Percentiles rank a stretch among this genome's conserved stretches.
Conservation (phyloP, 2,797 vertebrate genomes). For the Synanceia verrucosa region DNA sequence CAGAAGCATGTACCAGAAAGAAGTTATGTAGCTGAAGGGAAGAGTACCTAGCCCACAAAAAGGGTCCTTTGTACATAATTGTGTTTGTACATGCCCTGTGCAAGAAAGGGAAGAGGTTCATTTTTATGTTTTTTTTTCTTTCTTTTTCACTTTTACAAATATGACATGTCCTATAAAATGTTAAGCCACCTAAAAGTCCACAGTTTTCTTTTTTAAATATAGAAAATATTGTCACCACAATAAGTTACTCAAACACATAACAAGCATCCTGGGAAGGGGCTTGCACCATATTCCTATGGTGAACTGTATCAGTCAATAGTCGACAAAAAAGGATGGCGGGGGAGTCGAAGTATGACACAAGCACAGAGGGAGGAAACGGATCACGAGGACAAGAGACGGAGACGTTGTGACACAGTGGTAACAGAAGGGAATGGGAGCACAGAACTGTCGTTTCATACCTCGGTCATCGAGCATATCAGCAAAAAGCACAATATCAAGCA, state of each 20-base stretch:
- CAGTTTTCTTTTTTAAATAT: conserved; percentile 82
- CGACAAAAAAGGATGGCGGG: conserved; percentile 59
- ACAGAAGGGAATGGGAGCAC: conserved; percentile 75
- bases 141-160: conserved; percentile 89
- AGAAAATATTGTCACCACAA: conserved; percentile 87
- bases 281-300: conserved; percentile 72
- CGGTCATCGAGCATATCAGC: conserved; percentile 59
- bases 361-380: conserved; percentile 67
- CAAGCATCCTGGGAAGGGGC: conserved; percentile 76
- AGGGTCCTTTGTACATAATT: conserved; percentile 88
- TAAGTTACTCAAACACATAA: conserved; percentile 86
- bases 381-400: conserved; percentile 69
- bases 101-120: conserved; percentile 84
- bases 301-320: conserved; percentile 67
- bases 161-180: conserved; percentile 94
- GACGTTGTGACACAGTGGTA: conserved; percentile 72
- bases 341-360: conserved; percentile 68
- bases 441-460: conserved; percentile 65
- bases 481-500: conserved; percentile 68
- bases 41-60: conserved; percentile 86
- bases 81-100: conserved; percentile 90
- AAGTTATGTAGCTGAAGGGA: conserved; percentile 86
- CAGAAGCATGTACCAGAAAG: conserved; percentile 86
- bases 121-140: conserved; percentile 52
- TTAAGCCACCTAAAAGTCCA: conserved; percentile 87